Base-by-base conservation (phyloP, 2,888 invertebrate species). In the Heterodera filipjevi region DNA sequence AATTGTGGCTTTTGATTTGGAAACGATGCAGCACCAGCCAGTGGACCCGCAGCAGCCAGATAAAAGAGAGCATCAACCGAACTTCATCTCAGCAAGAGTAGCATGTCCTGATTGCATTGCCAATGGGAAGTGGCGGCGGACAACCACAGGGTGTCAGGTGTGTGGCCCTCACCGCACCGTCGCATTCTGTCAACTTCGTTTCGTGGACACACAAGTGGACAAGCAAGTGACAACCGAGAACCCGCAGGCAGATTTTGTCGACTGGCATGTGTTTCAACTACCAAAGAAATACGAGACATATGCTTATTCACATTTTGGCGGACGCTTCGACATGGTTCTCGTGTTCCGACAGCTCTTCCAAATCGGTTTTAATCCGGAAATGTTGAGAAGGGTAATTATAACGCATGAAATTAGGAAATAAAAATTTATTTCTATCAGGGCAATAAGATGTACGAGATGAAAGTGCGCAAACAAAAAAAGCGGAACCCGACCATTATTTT, bases 201-300 rank as follows among this genome's bases (percentile, higher is more conserved):
- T 46, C 10, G 76, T 35, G 27, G 14, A 74, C 27, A 76, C 75
- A 1, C 10, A 14, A 76, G 53, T 53, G 14, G 75, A 76, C 32
- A n/a, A 72, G 3, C 33, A 27, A 66, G 53, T 30, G 3, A 22
- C 8, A 27, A 22, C 32, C 6, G 22, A 64, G 6, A n/a, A 77
- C n/a, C 76, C 76, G 59, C 22, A 77, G 66, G 77, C 22, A 22
- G 74, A 2, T 10, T 76, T 76, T 76, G 76, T 76, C 1, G 39
- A 76, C 6, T 76, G 76, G 76, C 22, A 77, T 19, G 35, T 76
- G 12, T n/a, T 33, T 22, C 10, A 59, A 19, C 3, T 71, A 5
- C 71, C 71, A 30, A 71, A n/a, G n/a, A 71, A 71, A n/a, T 75
- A 64, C 14, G 71, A 76, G 2, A 71, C 76, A 14, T 64, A 76